phyloP scores from a whole-genome alignment of 2,797 vertebrate genomes.

The Phrynocephalus forsythii region DNA sequence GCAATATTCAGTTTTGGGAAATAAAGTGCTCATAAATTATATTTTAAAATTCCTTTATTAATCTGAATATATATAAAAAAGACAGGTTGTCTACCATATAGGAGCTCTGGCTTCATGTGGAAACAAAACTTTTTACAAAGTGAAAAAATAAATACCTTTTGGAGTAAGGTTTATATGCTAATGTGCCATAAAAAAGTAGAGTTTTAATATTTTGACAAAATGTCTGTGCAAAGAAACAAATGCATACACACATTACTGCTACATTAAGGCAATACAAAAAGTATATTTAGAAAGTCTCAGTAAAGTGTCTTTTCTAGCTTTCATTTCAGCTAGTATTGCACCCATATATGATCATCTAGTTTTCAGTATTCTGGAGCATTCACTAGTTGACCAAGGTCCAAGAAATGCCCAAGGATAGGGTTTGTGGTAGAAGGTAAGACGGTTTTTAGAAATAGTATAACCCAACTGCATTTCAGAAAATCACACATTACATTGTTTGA shows the following conservation, averaged over 20 bases:
- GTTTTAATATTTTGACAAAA: constrained; percentile 86
- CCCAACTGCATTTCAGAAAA: constrained; percentile 56
- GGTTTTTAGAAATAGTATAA: constrained; percentile 56
- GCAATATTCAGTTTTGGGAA: too few relatives aligned
- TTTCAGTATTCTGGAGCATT: constrained; percentile 78
- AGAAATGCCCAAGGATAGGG: constrained; percentile 73
- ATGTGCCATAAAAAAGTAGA: constrained; percentile 88
- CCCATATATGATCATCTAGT: constrained; percentile 82
- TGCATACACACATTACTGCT: constrained; percentile 91
- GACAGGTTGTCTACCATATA: constrained; percentile 86
- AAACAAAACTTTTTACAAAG: constrained; percentile 92
- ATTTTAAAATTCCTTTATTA: constrained; percentile 83
- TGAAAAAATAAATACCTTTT: constrained; percentile 92
- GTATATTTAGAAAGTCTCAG: constrained; percentile 85
- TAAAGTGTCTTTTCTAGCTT: constrained; percentile 97
- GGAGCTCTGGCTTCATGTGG: constrained; percentile 94
- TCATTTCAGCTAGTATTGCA: constrained; percentile 91
- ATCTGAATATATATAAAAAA: constrained; percentile 84
- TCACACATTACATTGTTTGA: constrained; percentile 54
- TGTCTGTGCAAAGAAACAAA: constrained; percentile 92
- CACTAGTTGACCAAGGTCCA: constrained; percentile 77
- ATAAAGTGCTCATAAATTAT: neutral
- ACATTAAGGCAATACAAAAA: constrained; percentile 96
- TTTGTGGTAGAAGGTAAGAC: constrained; percentile 57
- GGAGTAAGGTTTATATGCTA: constrained; percentile 86